Evolutionary conservation across 2,888 invertebrate genomes (phyloP).

Genomic region (Erebia epiphron): DNA sequence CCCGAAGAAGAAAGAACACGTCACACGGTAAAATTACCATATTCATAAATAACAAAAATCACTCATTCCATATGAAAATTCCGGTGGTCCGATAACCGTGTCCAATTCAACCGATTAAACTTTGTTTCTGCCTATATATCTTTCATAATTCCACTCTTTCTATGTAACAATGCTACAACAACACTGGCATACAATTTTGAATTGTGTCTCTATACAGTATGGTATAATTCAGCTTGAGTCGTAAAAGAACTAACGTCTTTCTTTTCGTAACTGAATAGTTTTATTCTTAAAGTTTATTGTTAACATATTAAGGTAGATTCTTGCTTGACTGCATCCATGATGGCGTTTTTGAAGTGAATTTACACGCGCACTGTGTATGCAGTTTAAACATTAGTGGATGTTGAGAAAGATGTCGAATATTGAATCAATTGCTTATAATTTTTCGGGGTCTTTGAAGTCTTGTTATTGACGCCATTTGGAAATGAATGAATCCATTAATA

Average conservation of each 20-base stretch:
- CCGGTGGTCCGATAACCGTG: constrained; percentile 51
- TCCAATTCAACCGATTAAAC: constrained; percentile 64
- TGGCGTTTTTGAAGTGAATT: constrained; percentile 30
- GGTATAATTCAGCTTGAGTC: constrained; percentile 28
- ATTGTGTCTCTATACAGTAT: constrained; percentile 42
- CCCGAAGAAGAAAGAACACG: constrained; percentile 21
- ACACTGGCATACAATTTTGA: constrained; percentile 12
- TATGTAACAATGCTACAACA: constrained; percentile 14
- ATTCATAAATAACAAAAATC: constrained; percentile 37
- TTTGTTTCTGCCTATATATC: constrained; percentile 61
- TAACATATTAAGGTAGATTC: constrained; percentile 1
- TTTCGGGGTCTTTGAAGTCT: background rate
- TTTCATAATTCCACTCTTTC: constrained; percentile 26
- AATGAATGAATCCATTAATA: too few species aligned
- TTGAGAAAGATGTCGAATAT: constrained; percentile 25
- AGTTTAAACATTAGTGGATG: constrained; percentile 39
- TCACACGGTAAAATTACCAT: constrained; percentile 29
- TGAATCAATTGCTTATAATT: constrained; percentile 54
- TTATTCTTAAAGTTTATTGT: constrained; percentile 11
- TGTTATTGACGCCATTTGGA: background rate
- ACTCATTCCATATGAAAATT: constrained; percentile 22
- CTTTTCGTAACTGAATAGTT: background rate
- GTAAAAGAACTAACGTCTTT: constrained; percentile 1
- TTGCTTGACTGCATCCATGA: constrained; percentile 5
- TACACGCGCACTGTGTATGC: constrained; percentile 37